A percentile compares a stretch with the other conserved stretches of the same genome.
phyloP scores from a whole-genome alignment of 1,140 invertebrate species.

The Drusus annulatus region DNA sequence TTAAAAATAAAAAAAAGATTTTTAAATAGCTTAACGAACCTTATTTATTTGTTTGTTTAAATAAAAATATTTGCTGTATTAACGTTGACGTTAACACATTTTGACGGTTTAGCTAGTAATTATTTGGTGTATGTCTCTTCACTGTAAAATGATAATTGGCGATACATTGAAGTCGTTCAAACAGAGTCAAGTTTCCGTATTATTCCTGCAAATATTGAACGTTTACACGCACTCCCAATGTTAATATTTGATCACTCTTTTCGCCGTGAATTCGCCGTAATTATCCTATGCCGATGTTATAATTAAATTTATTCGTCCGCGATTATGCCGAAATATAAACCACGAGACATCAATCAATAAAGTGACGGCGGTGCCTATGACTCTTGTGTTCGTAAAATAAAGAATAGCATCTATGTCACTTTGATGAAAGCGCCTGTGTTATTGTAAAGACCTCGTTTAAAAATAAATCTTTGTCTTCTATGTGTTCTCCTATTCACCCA shows the following conservation, averaged over 20 bases:
- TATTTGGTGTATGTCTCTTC: too few relatives aligned
- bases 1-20: too few relatives aligned
- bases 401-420: not conserved
- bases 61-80: too few relatives aligned
- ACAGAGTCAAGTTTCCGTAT: slow-evolving; percentile 23
- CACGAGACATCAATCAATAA: slow-evolving; percentile 2
- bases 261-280: not conserved
- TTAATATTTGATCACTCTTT: slow-evolving; percentile 35
- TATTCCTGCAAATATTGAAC: slow-evolving; percentile 33
- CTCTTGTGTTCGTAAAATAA: not conserved
- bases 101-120: too few relatives aligned
- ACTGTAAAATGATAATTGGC: not conserved
- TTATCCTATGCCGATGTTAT: not conserved
- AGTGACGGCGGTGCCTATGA: not conserved
- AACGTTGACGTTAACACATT: too few relatives aligned
- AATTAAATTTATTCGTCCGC: slow-evolving; percentile 7
- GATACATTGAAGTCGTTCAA: slow-evolving; percentile 17
- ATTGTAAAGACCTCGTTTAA: too few relatives aligned
- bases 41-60: too few relatives aligned
- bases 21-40: too few relatives aligned
- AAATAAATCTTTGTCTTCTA: too few relatives aligned
- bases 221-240: slow-evolving; percentile 20
- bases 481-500: too few relatives aligned
- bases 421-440: not conserved
- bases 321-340: not conserved